Evolutionary conservation across 2,888 invertebrate genomes (phyloP), one percentile per base, ranked within the genome.

Genomic region (Mystacides longicornis): DNA sequence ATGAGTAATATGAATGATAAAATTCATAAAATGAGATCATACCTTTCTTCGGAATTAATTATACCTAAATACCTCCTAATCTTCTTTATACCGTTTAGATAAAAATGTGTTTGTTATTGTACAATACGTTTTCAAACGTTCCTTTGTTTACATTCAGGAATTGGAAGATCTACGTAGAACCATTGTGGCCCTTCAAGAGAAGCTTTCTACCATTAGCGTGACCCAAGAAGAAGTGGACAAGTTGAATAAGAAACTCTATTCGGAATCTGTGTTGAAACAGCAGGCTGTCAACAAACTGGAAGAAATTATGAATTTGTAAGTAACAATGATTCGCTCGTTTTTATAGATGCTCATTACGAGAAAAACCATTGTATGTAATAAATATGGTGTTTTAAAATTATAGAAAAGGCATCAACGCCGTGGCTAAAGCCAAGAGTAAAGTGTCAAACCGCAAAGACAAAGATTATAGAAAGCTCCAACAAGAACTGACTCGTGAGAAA

Each of bases 271-370:
- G 67, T 80, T 93, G 66, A 93, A 93, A 69, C 87, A 89, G 69
- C 91, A 95, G 75, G 97, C 97, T 51, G 94, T 98, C 61, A 94
- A 96, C 73, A 99, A 98, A 70, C 79, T 99, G 61, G 94, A 96
- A 3, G 96, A 98, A 74, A 91, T 98, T 59, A 90, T 98, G 90
- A 94, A 95, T 71, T 84, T 96, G 67, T 93, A 21, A 18, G 46
- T 46, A 16, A 46, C 19, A 2, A 2, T 46, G 46, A 18, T 46
- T 7, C 27, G 11, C 11, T 7, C 27, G 11, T 27, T 27, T 27
- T 11, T 11, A n/a, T 27, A 7, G 27, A 11, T 27, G 27, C 5
- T 11, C 7, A 11, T 27, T 5, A 27, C 27, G 27, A 11, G 27
- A 5, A 27, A 27, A 7, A 11, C 5, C 27, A 27, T 11, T 27